Evolutionary conservation across 2,888 invertebrate genomes (phyloP).

Genomic region (Pyrrhia umbra): DNA sequence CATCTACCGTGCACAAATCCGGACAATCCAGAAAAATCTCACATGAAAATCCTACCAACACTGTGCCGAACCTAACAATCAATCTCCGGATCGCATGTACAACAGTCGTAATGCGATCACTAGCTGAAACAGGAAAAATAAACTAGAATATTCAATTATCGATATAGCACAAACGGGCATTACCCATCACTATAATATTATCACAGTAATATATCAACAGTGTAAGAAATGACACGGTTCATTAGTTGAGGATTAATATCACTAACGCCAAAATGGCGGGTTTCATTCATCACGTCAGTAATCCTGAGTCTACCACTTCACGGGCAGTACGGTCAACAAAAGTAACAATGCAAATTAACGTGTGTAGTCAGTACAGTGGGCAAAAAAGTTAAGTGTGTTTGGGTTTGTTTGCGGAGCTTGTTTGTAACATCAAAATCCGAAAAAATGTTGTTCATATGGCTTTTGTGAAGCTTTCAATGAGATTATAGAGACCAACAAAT

Average conservation of each 20-base stretch:
- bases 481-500: neutral
- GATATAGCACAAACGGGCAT: conserved; percentile 5
- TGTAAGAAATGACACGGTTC: conserved; percentile 67
- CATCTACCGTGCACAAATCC: too few species aligned
- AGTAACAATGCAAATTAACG: conserved; percentile 58
- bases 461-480: neutral
- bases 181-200: conserved; percentile 22
- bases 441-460: conserved; percentile 18
- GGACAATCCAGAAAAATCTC: too few species aligned
- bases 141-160: conserved; percentile 6
- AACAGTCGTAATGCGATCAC: too few species aligned
- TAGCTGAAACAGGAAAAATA: too few species aligned
- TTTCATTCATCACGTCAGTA: conserved; percentile 71
- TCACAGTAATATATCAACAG: conserved; percentile 43
- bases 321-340: conserved; percentile 57
- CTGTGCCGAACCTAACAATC: too few species aligned
- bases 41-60: too few species aligned
- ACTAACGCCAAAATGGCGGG: conserved; percentile 58
- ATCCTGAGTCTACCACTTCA: conserved; percentile 66
- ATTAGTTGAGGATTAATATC: conserved; percentile 71
- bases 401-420: conserved; percentile 34
- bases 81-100: too few species aligned
- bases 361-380: conserved; percentile 32
- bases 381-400: conserved; percentile 54
- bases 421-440: conserved; percentile 19